Evolutionary conservation across 2,113 vertebrate genomes (phyloP).

Genomic region (Meles meles): DNA sequence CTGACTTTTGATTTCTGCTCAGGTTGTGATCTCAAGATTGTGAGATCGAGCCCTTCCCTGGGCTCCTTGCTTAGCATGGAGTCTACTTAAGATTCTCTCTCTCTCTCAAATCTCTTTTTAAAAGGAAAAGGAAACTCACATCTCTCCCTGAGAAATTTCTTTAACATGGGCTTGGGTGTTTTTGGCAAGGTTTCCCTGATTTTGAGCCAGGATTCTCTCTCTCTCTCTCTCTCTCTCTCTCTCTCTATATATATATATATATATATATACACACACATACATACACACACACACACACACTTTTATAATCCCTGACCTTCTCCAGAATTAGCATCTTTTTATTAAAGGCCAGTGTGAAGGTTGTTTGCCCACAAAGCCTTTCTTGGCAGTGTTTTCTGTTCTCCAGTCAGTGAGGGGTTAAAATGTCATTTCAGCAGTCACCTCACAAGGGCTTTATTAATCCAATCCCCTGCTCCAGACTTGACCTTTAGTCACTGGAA

Average conservation of each 20-base stretch:
- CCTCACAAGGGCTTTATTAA: conserved; percentile 28
- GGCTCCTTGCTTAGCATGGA: neutral
- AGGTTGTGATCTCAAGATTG: too few relatives aligned
- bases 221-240: too few relatives aligned
- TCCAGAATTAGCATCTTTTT: neutral
- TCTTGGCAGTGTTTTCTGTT: neutral
- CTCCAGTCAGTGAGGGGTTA: neutral
- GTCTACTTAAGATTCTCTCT: neutral
- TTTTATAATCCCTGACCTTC: neutral
- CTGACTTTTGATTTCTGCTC: neutral
- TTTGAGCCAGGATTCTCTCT: neutral
- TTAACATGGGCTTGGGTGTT: neutral
- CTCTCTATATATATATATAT: too few relatives aligned
- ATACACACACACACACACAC: neutral
- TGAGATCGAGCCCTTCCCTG: neutral
- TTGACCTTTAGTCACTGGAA: conserved; percentile 50
- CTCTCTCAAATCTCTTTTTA: too few relatives aligned
- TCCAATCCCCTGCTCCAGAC: conserved; percentile 20
- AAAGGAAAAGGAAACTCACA: neutral
- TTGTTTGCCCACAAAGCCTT: neutral
- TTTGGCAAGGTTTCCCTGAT: neutral
- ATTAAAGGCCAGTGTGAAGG: neutral
- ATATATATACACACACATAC: too few relatives aligned
- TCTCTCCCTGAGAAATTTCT: neutral
- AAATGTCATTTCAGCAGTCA: neutral